Percentiles rank a stretch among this genome's conserved stretches.
Evolutionary conservation across 2,888 invertebrate species (phyloP).

Genomic region (Pheosia gnoma): DNA sequence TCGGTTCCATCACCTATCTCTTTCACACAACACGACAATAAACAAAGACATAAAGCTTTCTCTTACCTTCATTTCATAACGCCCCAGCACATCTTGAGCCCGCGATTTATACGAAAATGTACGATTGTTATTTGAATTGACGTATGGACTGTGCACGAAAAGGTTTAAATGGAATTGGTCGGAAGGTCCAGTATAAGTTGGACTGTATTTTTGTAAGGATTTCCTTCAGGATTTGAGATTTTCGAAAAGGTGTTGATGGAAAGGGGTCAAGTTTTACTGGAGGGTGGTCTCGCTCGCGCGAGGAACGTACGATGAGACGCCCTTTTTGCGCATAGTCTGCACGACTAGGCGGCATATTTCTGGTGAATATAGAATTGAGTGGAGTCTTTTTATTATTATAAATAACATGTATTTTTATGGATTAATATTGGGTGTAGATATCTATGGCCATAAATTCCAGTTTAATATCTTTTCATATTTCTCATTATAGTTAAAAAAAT

Average conservation of each 20-base stretch:
- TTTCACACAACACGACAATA: slow-evolving; percentile 56
- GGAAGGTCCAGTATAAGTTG: slow-evolving; percentile 14
- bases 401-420: neutral
- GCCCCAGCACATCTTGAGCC: slow-evolving; percentile 45
- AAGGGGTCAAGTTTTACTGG: slow-evolving; percentile 33
- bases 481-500: too few relatives aligned
- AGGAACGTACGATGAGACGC: slow-evolving; percentile 79
- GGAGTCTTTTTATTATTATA: slow-evolving; percentile 42
- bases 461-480: too few relatives aligned
- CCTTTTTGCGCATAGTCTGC: slow-evolving; percentile 83
- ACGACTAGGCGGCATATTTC: slow-evolving; percentile 81
- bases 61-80: slow-evolving; percentile 43
- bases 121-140: slow-evolving; percentile 37
- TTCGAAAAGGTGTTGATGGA: slow-evolving; percentile 20
- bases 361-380: slow-evolving; percentile 43
- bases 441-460: too few relatives aligned
- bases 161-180: slow-evolving; percentile 16
- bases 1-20: slow-evolving; percentile 43
- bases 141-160: slow-evolving; percentile 21
- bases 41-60: slow-evolving; percentile 69
- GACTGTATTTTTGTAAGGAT: slow-evolving; percentile 11
- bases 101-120: slow-evolving; percentile 24
- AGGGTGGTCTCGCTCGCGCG: slow-evolving; percentile 53
- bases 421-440: neutral
- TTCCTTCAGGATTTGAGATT: slow-evolving; percentile 10